phyloP scores from a whole-genome alignment of 2,113 vertebrate genomes.

The Aviceda subcristata region DNA sequence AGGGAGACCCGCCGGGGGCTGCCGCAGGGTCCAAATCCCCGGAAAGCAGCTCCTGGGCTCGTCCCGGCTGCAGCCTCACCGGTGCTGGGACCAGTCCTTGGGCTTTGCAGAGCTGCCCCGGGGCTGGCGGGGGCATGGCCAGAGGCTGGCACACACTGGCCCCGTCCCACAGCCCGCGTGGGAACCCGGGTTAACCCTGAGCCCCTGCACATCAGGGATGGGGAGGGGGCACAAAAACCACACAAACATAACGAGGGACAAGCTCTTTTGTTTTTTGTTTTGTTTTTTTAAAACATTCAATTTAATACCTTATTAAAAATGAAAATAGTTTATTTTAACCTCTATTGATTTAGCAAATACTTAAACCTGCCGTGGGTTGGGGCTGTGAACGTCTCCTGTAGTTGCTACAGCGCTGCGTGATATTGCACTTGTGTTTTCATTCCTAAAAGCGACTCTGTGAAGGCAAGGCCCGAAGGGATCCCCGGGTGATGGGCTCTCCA shows the following conservation, averaged over 20 bases:
- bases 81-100: not conserved
- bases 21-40: fast-evolving
- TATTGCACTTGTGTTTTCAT: not conserved
- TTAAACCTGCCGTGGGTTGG: not conserved
- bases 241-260: not conserved
- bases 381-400: not conserved
- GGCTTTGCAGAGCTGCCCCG: not conserved
- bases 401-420: not conserved
- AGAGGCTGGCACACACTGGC: not conserved
- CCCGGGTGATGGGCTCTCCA: not conserved
- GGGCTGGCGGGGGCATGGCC: not conserved
- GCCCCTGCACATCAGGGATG: fast-evolving
- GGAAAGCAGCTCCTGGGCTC: not conserved
- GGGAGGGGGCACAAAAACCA: not conserved
- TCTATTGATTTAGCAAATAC: not conserved
- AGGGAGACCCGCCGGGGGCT: fast-evolving
- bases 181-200: not conserved
- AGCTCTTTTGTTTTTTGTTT: not conserved
- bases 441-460: not conserved
- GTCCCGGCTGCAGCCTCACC: not conserved
- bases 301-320: conserved; percentile 29
- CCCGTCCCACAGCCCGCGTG: fast-evolving
- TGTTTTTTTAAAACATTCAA: not conserved
- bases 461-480: not conserved
- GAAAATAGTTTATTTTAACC: conserved; percentile 31